Base-by-base conservation (phyloP, 2,113 vertebrate genomes). In the Cariama cristata region DNA sequence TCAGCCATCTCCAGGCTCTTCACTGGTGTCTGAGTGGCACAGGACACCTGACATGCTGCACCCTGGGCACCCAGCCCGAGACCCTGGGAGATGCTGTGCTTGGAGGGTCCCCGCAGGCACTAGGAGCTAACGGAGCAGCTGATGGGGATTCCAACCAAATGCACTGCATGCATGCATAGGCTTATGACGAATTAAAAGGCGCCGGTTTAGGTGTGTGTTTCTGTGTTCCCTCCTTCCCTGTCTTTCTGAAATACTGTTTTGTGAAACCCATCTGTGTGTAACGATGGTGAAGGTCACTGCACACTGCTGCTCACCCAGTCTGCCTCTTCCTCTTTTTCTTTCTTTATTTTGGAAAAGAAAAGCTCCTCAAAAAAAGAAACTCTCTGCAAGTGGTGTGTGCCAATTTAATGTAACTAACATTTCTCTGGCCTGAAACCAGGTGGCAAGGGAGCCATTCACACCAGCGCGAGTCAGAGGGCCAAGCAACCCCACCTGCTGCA, bases 141-240 rank as follows among this genome's bases (percentile, higher is more conserved):
- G 58, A 27, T 8, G 15, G 66, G 58, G 47, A 47, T 60, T 67
- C 55, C 75, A 42, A 19, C 23, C 23, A 30, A 56, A 66, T 2
- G 22, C 3, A 1, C 49, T 19, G 32, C 35, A 3, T 7, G 28
- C 47, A 62, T 28, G 3, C 33, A 1, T 2, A 6, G 14, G 22
- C 12, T 63, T 58, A 32, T 0, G 1, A 53, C 14, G 35, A 21
- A 23, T 42, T 19, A 33, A 42, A 55, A 56, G 18, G 19, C 56
- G 12, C 55, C n/a, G 5, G 30, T 44, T 75, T 8, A 27, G 21
- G 26, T 14, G 30, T 7, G 1, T 8, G 19, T 38, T 76, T 62
- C 62, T 45, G 42, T 79, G 84, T 76, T 95, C 82, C 79, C 91
- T 82, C 64, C 81, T 90, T 81, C 91, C 93, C 79, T 73, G 86